Percentiles rank a stretch among this genome's conserved stretches.
phyloP scores from a whole-genome alignment of 1,140 invertebrate genomes.

The Cyclargus thomasi region DNA sequence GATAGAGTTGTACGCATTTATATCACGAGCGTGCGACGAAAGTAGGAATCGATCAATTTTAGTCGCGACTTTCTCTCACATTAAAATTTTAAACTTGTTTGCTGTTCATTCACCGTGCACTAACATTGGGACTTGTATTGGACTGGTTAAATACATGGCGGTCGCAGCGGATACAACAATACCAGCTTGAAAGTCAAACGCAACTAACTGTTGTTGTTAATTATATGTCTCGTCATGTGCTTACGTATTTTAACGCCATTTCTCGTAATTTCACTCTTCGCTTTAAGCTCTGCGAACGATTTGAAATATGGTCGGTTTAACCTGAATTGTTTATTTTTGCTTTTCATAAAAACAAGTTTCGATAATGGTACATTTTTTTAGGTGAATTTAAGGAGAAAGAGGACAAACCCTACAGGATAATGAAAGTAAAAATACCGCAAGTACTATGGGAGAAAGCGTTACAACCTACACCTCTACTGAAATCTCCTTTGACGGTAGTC shows the following conservation, averaged over 20 bases:
- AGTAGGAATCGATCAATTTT: conserved; percentile 48
- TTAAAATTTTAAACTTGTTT: conserved; percentile 74
- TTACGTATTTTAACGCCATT: not conserved
- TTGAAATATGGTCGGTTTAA: conserved; percentile 7
- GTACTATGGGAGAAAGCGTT: conserved; percentile 53
- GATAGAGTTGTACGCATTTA: not conserved
- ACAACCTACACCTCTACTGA: conserved; percentile 51
- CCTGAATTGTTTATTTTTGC: not conserved
- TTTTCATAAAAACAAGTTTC: not conserved
- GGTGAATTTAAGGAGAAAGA: conserved; percentile 42
- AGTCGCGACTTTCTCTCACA: conserved; percentile 61
- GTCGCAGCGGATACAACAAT: conserved; percentile 49
- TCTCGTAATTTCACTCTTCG: not conserved
- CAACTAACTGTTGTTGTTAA: conserved; percentile 39
- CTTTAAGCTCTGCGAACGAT: not conserved
- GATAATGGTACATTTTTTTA: conserved; percentile 27
- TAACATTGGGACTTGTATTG: conserved; percentile 45
- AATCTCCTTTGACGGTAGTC: conserved; percentile 53
- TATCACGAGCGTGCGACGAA: conserved; percentile 42
- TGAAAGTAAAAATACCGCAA: conserved; percentile 51
- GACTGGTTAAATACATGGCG: conserved; percentile 62
- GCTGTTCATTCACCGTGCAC: conserved; percentile 47
- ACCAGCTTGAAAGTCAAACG: conserved; percentile 47
- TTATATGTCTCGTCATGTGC: conserved; percentile 7
- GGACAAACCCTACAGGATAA: conserved; percentile 47